These are phyloP conservation scores for Thaleichthys pacificus DNA, from an alignment of 2,797 vertebrate species.

Conservation along the genomic window DNA sequence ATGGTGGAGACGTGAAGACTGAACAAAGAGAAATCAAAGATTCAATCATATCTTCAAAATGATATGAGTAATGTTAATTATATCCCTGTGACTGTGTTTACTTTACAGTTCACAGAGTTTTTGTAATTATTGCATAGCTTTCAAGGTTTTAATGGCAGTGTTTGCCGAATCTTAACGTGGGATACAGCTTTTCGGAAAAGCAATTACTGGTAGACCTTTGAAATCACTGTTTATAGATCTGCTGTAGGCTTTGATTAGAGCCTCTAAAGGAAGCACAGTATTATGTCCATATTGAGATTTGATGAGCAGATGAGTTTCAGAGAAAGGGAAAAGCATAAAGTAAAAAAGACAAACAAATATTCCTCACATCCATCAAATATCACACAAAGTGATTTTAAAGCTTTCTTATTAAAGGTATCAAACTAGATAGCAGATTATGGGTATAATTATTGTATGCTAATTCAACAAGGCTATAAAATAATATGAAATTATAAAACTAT, in stretches of 20 bases:
- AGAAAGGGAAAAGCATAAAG: not conserved
- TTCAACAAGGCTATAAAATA: not conserved
- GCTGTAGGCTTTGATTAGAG: not conserved
- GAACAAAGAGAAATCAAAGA: conserved; percentile 1
- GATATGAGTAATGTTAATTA: not conserved
- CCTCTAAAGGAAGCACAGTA: not conserved
- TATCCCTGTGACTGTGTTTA: conserved; percentile 7
- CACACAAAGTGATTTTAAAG: not conserved
- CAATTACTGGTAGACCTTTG: conserved; percentile 14
- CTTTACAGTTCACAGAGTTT: conserved; percentile 11
- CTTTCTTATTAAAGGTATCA: too few relatives aligned
- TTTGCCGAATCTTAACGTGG: conserved; percentile 3
- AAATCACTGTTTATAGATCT: conserved; percentile 16
- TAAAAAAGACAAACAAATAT: not conserved
- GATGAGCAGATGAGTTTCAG: not conserved
- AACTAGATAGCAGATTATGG: too few relatives aligned
- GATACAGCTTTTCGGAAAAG: conserved; percentile 5
- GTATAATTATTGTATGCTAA: too few relatives aligned
- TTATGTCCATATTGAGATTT: not conserved
- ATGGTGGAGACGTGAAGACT: not conserved
- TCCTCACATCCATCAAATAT: not conserved
- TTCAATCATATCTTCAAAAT: not conserved
- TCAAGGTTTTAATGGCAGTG: conserved; percentile 2
- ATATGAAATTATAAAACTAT: not conserved
- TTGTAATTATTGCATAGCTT: conserved; percentile 9